Conservation (phyloP, 2,797 vertebrate genomes). For the Aphelocoma californica region DNA sequence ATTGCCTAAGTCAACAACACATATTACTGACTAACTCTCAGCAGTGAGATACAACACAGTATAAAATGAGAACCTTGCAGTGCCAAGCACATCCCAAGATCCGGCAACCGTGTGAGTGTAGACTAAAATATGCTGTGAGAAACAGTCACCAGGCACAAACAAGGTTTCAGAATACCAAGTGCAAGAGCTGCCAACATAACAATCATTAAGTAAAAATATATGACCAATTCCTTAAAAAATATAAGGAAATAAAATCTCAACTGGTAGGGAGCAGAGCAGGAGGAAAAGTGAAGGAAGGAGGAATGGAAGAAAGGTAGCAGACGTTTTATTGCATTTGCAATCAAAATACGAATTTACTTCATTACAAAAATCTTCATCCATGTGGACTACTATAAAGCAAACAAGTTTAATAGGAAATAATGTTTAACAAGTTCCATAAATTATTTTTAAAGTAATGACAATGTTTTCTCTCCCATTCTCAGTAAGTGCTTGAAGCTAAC, state of each 20-base stretch:
- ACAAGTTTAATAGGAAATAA: neutral
- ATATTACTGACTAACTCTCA: neutral
- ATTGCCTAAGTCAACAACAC: neutral
- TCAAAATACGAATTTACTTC: neutral
- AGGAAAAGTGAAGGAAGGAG: neutral
- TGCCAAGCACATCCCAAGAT: neutral
- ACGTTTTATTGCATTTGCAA: neutral
- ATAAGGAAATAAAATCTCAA: neutral
- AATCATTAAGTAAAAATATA: neutral
- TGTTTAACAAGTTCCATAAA: neutral
- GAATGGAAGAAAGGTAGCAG: neutral
- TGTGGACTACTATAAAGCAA: neutral
- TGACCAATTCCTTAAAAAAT: neutral
- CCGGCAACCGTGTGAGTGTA: neutral
- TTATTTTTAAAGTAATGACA: neutral
- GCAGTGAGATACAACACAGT: neutral
- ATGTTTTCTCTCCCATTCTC: neutral
- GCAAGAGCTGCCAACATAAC: neutral
- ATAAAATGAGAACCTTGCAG: neutral
- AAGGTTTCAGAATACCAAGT: neutral
- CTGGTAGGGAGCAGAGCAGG: neutral
- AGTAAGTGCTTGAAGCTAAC: neutral
- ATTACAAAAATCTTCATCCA: neutral
- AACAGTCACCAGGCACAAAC: neutral
- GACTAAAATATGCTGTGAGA: conserved; percentile 21